phyloP scores from a whole-genome alignment of 2,113 vertebrate genomes.

The Hippotragus niger region DNA sequence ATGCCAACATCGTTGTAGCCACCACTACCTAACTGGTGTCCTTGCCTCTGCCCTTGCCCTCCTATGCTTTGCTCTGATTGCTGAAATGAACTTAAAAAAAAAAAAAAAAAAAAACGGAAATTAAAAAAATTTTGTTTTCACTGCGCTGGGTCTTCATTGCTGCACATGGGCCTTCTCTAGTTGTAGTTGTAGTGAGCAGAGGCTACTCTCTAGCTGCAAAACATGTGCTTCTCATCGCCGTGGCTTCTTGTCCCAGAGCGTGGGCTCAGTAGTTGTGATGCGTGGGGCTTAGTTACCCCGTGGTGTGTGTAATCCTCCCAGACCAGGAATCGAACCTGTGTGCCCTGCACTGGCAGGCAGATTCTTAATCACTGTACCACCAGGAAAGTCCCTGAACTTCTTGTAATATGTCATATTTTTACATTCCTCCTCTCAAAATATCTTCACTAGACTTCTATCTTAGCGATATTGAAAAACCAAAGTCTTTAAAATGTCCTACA shows the following conservation, averaged over 20 bases:
- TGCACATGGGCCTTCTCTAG: background rate
- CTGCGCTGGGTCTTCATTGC: fast-evolving
- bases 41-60: background rate
- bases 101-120: background rate
- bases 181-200: background rate
- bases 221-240: fast-evolving
- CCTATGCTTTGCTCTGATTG: background rate
- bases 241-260: background rate
- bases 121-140: fast-evolving
- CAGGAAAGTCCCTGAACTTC: background rate
- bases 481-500: background rate
- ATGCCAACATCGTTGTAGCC: background rate
- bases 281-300: background rate
- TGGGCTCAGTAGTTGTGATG: background rate
- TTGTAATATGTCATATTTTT: background rate
- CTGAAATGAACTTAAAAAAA: background rate
- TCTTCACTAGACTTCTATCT: background rate
- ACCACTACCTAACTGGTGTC: background rate
- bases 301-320: background rate
- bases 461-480: background rate
- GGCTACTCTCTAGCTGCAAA: background rate
- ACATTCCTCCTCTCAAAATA: background rate
- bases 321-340: background rate
- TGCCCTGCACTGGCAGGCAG: background rate
- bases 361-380: background rate